Conservation (phyloP, 2,888 invertebrate genomes). For the Drosophila greeni region DNA sequence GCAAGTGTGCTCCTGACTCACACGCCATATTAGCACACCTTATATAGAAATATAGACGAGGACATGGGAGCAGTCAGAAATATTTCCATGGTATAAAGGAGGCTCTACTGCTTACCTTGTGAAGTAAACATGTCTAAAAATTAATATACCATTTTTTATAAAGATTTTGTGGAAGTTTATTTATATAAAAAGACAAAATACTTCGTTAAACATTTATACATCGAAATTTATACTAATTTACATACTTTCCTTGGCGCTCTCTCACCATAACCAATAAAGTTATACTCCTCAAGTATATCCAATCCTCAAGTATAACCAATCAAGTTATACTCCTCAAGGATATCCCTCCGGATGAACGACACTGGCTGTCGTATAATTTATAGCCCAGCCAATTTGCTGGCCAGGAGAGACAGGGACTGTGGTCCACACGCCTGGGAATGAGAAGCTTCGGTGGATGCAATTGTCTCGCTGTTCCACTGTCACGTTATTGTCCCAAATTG, state of each 20-base stretch:
- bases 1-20: slow-evolving; percentile 38
- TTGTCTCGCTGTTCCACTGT: slow-evolving; percentile 39
- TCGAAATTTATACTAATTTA: background rate
- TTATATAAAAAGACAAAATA: no score
- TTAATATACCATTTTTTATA: no score
- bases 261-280: background rate
- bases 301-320: no score
- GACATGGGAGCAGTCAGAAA: background rate
- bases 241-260: no score
- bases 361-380: slow-evolving; percentile 52
- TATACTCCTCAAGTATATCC: background rate
- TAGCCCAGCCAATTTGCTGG: slow-evolving; percentile 55
- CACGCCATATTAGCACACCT: slow-evolving; percentile 27
- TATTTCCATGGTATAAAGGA: no score
- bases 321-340: background rate
- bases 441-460: slow-evolving; percentile 35
- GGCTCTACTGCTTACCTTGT: no score
- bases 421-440: background rate
- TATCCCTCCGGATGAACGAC: background rate
- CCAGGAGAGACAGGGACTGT: slow-evolving; percentile 13
- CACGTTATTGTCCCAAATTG: slow-evolving; percentile 50
- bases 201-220: no score
- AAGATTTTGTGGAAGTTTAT: no score
- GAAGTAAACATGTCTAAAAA: no score
- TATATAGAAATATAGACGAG: slow-evolving; percentile 9